These are phyloP conservation scores for Cataglyphis rosenhaueri DNA, from an alignment of 2,888 invertebrate species.

Conservation along the genomic window DNA sequence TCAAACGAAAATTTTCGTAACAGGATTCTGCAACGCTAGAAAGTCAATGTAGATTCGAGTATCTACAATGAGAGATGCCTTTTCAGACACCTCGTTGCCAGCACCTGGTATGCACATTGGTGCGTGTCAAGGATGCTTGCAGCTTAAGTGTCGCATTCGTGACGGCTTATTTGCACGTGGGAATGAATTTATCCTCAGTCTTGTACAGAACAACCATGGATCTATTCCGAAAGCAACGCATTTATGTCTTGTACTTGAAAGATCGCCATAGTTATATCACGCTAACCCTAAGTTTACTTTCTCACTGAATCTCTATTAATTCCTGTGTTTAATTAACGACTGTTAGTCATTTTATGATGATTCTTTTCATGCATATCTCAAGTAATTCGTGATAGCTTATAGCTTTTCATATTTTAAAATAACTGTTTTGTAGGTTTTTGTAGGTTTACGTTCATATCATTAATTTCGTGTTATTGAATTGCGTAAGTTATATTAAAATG, in stretches of 20 bases:
- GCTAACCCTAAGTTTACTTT: neutral
- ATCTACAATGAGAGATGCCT: conserved; percentile 27
- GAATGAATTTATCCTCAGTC: conserved; percentile 72
- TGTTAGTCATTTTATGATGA: neutral
- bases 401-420: neutral
- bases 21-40: neutral
- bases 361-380: neutral
- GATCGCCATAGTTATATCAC: conserved; percentile 63
- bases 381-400: neutral
- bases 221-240: conserved; percentile 1
- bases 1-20: neutral
- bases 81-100: conserved; percentile 60
- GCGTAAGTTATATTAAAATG: conserved; percentile 30
- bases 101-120: conserved; percentile 63
- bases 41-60: neutral
- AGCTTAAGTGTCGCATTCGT: conserved; percentile 69
- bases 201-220: conserved; percentile 39
- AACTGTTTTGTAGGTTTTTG: neutral
- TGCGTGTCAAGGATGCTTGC: conserved; percentile 56
- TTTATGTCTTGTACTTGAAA: conserved; percentile 64
- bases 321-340: conserved; percentile 52
- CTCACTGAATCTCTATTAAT: conserved; percentile 44
- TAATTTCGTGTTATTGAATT: conserved; percentile 42
- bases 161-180: conserved; percentile 75
- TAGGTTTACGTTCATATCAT: conserved; percentile 22